Evolutionary conservation across 2,113 vertebrate species (phyloP).

Genomic region (Colinus virginianus): DNA sequence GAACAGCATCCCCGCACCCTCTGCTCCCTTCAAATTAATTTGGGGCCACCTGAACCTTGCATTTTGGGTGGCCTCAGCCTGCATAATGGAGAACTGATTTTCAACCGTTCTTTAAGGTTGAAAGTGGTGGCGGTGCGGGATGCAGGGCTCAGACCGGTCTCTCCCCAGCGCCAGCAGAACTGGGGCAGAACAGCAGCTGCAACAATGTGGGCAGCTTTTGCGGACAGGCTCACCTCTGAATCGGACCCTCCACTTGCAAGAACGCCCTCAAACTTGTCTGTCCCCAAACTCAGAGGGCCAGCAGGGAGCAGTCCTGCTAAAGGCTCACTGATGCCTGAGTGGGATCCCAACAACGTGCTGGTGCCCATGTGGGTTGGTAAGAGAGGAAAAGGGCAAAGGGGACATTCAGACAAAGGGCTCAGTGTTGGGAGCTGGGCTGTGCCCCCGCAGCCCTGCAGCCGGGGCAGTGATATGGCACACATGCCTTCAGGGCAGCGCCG

Average conservation of each 20-base stretch:
- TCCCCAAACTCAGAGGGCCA: neutral
- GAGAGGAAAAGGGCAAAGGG: neutral
- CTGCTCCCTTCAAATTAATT: rapidly evolving
- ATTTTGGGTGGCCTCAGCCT: neutral
- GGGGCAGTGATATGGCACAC: neutral
- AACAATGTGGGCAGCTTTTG: neutral
- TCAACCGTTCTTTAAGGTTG: neutral
- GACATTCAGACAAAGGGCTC: neutral
- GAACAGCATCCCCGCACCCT: neutral
- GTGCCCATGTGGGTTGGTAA: neutral
- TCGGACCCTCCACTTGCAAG: neutral
- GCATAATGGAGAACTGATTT: neutral
- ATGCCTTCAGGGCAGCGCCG: neutral
- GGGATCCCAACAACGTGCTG: neutral
- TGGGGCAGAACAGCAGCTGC: neutral
- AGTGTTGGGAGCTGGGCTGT: neutral
- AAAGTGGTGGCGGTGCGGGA: neutral
- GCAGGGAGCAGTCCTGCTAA: neutral
- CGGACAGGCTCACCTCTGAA: neutral
- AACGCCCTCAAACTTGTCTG: neutral
- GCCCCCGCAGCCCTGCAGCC: neutral
- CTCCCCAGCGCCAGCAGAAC: neutral
- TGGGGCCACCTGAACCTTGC: neutral
- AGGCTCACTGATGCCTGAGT: neutral
- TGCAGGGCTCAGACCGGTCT: neutral